Evolutionary conservation across 2,797 vertebrate species (phyloP).

Genomic region (Cercopithecus neglectus): DNA sequence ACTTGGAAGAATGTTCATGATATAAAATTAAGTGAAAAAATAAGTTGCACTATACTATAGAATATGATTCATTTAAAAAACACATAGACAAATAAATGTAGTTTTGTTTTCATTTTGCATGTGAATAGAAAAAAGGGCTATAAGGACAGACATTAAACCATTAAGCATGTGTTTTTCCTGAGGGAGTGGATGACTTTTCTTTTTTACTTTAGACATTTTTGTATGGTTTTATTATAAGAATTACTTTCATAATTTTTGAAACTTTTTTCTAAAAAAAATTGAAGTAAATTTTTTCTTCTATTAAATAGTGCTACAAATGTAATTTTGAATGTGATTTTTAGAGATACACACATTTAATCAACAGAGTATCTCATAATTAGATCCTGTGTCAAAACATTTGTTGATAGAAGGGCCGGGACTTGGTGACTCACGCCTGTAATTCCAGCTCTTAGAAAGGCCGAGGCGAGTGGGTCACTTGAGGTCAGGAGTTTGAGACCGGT

Average conservation of each 20-base stretch:
- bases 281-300: slow-evolving; percentile 19
- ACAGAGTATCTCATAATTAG: not conserved
- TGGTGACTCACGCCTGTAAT: not conserved
- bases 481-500: not conserved
- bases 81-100: not conserved
- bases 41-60: not conserved
- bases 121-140: not conserved
- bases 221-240: not conserved
- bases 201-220: not conserved
- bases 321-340: slow-evolving; percentile 40
- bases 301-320: not conserved
- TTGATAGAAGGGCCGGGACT: not conserved
- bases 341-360: slow-evolving; percentile 12
- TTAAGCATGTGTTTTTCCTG: not conserved
- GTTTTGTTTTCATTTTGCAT: slow-evolving; percentile 30
- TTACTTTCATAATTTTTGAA: slow-evolving; percentile 37
- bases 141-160: not conserved
- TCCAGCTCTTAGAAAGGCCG: not conserved
- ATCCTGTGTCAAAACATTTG: slow-evolving; percentile 15
- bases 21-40: not conserved
- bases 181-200: not conserved
- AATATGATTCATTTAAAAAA: slow-evolving; percentile 48
- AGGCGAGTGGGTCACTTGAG: not conserved
- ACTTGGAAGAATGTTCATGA: slow-evolving; percentile 25
- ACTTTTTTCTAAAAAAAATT: not conserved